These are phyloP conservation scores for Pandion haliaetus DNA, from an alignment of 2,113 vertebrate genomes.

Conservation along the genomic window DNA sequence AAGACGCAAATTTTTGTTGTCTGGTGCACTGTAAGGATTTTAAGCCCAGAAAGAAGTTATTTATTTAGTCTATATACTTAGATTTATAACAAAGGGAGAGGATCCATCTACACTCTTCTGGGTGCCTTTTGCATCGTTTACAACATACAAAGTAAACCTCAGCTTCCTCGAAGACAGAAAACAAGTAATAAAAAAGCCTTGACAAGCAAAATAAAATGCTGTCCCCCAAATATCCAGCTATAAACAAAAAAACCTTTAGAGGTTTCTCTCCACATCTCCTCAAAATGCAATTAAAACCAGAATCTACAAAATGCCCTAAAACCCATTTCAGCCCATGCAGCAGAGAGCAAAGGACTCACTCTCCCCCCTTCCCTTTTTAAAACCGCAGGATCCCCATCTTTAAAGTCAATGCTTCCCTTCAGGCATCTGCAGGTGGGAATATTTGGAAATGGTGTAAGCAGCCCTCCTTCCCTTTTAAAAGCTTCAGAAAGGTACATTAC, in stretches of 20 bases:
- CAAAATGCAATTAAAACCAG: background rate
- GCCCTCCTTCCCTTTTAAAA: background rate
- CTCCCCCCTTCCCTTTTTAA: background rate
- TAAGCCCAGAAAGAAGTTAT: conserved; percentile 39
- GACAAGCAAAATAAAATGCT: background rate
- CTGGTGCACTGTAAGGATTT: conserved; percentile 29
- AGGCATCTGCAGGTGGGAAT: background rate
- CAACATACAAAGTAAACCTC: background rate
- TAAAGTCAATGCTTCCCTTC: background rate
- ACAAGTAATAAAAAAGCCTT: background rate
- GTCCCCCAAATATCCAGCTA: background rate
- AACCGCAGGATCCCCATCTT: accelerated
- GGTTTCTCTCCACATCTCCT: background rate
- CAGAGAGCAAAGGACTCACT: background rate
- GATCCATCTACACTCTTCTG: background rate
- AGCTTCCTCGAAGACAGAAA: background rate
- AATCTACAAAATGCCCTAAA: background rate
- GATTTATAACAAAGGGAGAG: conserved; percentile 20
- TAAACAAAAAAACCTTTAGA: background rate
- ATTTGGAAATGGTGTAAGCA: background rate
- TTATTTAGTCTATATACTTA: conserved; percentile 50
- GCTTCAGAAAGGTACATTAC: background rate
- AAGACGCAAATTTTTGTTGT: conserved; percentile 42
- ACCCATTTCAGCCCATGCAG: background rate
- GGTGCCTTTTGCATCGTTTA: background rate